These are phyloP conservation scores for Perognathus longimembris DNA, from an alignment of 2,113 vertebrate genomes.

Conservation along the genomic window DNA sequence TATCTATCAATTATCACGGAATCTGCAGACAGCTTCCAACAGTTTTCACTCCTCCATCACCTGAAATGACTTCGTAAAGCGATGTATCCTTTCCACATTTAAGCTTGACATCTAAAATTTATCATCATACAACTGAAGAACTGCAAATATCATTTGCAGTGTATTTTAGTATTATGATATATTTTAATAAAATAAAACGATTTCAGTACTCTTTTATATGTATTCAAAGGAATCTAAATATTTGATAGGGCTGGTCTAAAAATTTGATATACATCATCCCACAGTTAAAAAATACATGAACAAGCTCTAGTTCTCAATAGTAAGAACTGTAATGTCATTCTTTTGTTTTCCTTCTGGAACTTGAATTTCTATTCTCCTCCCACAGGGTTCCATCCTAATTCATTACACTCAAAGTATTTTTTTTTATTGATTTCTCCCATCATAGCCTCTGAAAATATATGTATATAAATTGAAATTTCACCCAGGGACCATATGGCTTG, in stretches of 20 bases:
- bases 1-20: background rate
- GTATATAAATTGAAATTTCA: constrained; percentile 31
- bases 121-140: constrained; percentile 2
- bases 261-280: background rate
- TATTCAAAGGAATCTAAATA: constrained; percentile 34
- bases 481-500: background rate
- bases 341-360: constrained; percentile 10
- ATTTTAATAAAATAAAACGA: constrained; percentile 42
- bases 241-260: background rate
- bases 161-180: background rate
- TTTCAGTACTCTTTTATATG: background rate
- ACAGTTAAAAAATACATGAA: background rate
- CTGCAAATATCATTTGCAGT: background rate
- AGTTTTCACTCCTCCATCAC: background rate
- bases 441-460: background rate
- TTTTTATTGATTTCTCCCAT: background rate
- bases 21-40: background rate
- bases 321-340: background rate
- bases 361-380: background rate
- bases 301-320: background rate
- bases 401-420: constrained; percentile 24
- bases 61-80: background rate
- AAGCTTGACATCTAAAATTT: background rate
- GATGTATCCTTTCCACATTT: background rate
- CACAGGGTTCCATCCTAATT: background rate